phyloP scores from a whole-genome alignment of 2,888 invertebrate species.

The Andrena minutula region DNA sequence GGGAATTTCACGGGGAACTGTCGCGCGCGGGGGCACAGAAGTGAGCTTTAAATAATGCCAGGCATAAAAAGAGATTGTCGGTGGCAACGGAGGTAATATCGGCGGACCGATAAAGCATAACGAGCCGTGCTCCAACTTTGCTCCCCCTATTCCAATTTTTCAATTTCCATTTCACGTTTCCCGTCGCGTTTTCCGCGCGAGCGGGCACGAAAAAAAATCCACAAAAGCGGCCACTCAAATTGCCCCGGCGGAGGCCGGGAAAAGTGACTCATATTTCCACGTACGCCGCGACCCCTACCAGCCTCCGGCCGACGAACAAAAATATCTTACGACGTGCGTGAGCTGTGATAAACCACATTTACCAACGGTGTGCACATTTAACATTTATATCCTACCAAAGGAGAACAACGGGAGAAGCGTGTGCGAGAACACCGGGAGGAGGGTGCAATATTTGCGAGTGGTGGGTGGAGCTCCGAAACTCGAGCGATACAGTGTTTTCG shows the following conservation, averaged over 20 bases:
- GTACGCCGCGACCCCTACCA: constrained; percentile 41
- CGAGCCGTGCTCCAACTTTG: constrained; percentile 60
- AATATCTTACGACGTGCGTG: constrained; percentile 48
- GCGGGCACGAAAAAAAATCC: constrained; percentile 59
- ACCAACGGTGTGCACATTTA: constrained; percentile 26
- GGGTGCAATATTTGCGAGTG: constrained; percentile 6
- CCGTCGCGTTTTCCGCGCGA: constrained; percentile 66
- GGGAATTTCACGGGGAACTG: constrained; percentile 25
- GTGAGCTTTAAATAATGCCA: constrained; percentile 41
- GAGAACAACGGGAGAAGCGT: constrained; percentile 4
- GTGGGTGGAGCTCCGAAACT: constrained; percentile 27
- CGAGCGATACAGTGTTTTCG: constrained; percentile 33
- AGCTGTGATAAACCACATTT: constrained; percentile 40
- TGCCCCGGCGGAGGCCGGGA: constrained; percentile 59
- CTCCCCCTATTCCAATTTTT: constrained; percentile 69
- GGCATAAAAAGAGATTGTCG: constrained; percentile 43
- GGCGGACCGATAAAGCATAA: constrained; percentile 70
- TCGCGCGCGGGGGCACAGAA: constrained; percentile 16
- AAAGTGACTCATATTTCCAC: constrained; percentile 68
- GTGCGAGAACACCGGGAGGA: not conserved
- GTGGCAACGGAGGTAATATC: constrained; percentile 61
- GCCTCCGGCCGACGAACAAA: constrained; percentile 31
- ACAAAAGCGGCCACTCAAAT: constrained; percentile 66
- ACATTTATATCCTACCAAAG: constrained; percentile 28
- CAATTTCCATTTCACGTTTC: constrained; percentile 71